These are phyloP conservation scores for Popillia japonica DNA, from an alignment of 1,140 invertebrate genomes.

Conservation along the genomic window DNA sequence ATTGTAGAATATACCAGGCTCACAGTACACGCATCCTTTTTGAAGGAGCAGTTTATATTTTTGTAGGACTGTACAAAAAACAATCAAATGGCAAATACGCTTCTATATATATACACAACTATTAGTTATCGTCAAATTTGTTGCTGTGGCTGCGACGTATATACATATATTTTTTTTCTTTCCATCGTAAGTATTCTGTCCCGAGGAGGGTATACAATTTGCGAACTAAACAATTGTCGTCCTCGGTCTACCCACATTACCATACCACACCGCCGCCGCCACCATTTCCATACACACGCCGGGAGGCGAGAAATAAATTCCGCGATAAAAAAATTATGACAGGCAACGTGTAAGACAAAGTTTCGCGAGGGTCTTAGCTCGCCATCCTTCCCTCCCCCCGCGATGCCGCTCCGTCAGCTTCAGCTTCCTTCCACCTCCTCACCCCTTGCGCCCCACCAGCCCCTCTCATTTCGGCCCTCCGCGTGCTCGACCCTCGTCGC, in stretches of 20 bases:
- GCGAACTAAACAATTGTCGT: slow-evolving; percentile 33
- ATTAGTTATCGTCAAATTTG: slow-evolving; percentile 25
- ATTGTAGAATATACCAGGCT: no score
- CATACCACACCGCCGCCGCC: slow-evolving; percentile 33
- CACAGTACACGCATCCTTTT: no score
- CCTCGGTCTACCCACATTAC: slow-evolving; percentile 33
- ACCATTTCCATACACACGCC: slow-evolving; percentile 26
- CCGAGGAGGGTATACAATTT: slow-evolving; percentile 26
- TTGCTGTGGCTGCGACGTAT: background rate
- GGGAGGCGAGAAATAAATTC: slow-evolving; percentile 28
- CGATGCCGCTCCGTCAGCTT: slow-evolving; percentile 1
- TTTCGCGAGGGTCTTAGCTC: slow-evolving; percentile 49
- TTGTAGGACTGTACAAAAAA: no score
- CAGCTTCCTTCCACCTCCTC: slow-evolving; percentile 24
- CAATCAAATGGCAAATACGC: background rate
- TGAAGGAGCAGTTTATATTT: no score
- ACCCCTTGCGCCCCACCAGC: background rate
- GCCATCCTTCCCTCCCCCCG: slow-evolving; percentile 11
- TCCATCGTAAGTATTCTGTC: background rate
- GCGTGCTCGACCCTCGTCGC: slow-evolving; percentile 37
- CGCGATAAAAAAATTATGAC: slow-evolving; percentile 46
- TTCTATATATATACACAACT: background rate
- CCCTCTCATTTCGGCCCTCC: slow-evolving; percentile 21
- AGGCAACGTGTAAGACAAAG: slow-evolving; percentile 51
- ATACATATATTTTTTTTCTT: background rate